Conservation (phyloP, 2,888 invertebrate species). For the Sceliomorpha sp. region DNA sequence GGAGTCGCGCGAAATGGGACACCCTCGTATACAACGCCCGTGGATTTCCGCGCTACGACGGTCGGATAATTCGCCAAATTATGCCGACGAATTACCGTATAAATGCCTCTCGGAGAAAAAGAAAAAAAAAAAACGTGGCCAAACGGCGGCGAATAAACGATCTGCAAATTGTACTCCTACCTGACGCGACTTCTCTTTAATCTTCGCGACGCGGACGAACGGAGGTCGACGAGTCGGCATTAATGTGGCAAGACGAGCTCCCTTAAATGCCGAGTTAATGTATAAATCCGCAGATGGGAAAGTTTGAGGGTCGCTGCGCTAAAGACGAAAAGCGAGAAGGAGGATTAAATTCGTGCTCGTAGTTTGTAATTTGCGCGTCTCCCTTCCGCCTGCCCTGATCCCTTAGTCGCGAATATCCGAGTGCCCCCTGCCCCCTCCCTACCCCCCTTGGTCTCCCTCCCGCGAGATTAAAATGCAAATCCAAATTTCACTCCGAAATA, state of each 20-base stretch:
- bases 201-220: constrained; percentile 18
- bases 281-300: constrained; percentile 64
- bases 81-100: too few relatives aligned
- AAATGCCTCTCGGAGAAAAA: constrained; percentile 3
- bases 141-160: constrained; percentile 22
- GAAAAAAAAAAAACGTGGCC: too few relatives aligned
- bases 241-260: constrained; percentile 62
- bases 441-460: constrained; percentile 9
- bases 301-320: constrained; percentile 55
- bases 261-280: constrained; percentile 68
- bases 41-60: too few relatives aligned
- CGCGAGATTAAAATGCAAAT: constrained; percentile 75
- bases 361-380: constrained; percentile 70
- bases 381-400: constrained; percentile 11
- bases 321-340: constrained; percentile 57
- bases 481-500: constrained; percentile 68
- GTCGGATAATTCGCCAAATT: too few relatives aligned
- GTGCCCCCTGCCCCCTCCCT: constrained; percentile 13
- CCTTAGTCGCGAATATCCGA: too few relatives aligned
- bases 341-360: constrained; percentile 68
- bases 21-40: too few relatives aligned
- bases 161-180: constrained; percentile 35
- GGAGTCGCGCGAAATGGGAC: too few relatives aligned
- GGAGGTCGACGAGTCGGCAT: constrained; percentile 17
- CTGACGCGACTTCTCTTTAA: constrained; percentile 41